These are phyloP conservation scores for Nerophis ophidion DNA, from an alignment of 2,113 vertebrate genomes.

Conservation along the genomic window DNA sequence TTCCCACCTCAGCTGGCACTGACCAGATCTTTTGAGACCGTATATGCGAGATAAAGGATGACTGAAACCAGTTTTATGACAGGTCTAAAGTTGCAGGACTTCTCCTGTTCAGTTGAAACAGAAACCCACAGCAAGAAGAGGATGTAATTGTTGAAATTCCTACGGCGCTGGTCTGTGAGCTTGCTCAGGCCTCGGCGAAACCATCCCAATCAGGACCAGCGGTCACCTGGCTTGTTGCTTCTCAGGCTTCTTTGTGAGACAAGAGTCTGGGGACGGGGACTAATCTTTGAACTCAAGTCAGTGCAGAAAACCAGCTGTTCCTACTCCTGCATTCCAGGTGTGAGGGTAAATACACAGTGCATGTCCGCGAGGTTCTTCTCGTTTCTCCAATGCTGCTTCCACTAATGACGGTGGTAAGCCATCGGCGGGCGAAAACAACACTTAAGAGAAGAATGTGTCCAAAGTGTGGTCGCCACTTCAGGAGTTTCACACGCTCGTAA, in stretches of 20 bases:
- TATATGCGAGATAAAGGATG: slow-evolving; percentile 18
- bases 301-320: slow-evolving; percentile 42
- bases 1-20: no score
- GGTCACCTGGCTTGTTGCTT: slow-evolving; percentile 7
- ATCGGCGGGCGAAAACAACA: slow-evolving; percentile 45
- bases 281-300: slow-evolving; percentile 17
- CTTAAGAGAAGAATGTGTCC: slow-evolving; percentile 2
- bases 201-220: neutral
- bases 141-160: slow-evolving; percentile 27
- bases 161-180: slow-evolving; percentile 1
- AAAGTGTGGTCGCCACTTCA: no score
- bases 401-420: slow-evolving; percentile 44
- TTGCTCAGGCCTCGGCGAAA: slow-evolving; percentile 6
- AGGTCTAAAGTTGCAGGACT: slow-evolving; percentile 50
- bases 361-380: slow-evolving; percentile 39
- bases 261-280: neutral
- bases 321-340: slow-evolving; percentile 16
- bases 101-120: slow-evolving; percentile 33
- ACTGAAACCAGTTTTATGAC: slow-evolving; percentile 50
- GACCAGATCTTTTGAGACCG: no score
- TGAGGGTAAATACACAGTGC: slow-evolving; percentile 15
- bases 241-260: slow-evolving; percentile 18
- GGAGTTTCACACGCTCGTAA: no score
- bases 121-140: slow-evolving; percentile 21
- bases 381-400: slow-evolving; percentile 28